A percentile compares a stretch with the other conserved stretches of the same genome.
phyloP scores from a whole-genome alignment of 2,888 invertebrate genomes.

The Lasioglossum zephyrum region DNA sequence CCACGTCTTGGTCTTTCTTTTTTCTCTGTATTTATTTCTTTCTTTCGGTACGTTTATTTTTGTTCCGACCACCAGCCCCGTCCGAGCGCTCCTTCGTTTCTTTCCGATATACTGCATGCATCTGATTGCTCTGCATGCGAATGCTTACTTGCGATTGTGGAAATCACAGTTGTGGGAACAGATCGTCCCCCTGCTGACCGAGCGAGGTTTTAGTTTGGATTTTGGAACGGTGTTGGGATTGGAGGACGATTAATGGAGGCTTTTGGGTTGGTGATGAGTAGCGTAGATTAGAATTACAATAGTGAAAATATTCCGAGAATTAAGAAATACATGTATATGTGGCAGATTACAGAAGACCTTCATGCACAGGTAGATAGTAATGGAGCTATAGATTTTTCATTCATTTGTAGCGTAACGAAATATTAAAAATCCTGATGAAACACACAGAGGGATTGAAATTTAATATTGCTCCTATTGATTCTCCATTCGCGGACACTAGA shows the following conservation, averaged over 20 bases:
- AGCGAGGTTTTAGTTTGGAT: neutral
- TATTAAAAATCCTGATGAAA: neutral
- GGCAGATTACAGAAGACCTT: no score
- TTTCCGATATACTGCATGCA: conserved; percentile 6
- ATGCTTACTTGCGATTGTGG: conserved; percentile 11
- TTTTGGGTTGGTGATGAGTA: neutral
- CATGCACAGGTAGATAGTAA: no score
- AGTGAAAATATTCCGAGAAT: no score
- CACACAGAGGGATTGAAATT: neutral
- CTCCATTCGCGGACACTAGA: neutral
- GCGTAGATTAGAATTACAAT: neutral
- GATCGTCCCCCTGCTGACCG: neutral
- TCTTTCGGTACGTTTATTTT: neutral
- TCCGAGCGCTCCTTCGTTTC: neutral
- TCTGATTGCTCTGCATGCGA: conserved; percentile 13
- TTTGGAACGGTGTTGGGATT: neutral
- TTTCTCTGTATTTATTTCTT: neutral
- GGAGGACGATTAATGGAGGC: neutral
- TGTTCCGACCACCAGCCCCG: neutral
- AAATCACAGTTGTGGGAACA: neutral
- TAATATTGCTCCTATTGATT: neutral
- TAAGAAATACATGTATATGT: neutral
- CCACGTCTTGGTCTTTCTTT: neutral
- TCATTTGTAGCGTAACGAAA: neutral
- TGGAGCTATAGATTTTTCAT: neutral